Conservation (phyloP, 2,797 vertebrate species). For the Scleropages formosus region DNA sequence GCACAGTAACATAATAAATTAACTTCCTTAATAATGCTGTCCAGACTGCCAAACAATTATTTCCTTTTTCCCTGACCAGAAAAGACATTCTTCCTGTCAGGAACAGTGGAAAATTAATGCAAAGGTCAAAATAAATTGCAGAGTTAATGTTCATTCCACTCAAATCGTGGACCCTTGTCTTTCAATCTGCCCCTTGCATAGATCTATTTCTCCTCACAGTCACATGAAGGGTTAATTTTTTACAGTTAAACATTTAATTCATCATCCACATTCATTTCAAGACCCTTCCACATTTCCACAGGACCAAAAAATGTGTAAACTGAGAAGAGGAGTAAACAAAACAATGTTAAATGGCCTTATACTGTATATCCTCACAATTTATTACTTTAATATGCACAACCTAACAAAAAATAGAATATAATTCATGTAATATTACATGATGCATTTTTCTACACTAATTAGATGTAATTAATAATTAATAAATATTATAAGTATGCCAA, state of each 20-base stretch:
- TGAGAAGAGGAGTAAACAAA: conserved; percentile 41
- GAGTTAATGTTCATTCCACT: conserved; percentile 29
- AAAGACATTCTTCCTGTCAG: conserved; percentile 10
- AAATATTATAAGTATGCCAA: background rate
- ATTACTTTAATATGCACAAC: too few species aligned
- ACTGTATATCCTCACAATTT: too few species aligned
- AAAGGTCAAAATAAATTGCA: conserved; percentile 39
- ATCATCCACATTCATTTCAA: conserved; percentile 21
- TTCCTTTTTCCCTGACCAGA: conserved; percentile 29
- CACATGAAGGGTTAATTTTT: conserved; percentile 18
- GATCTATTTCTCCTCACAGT: conserved; percentile 21
- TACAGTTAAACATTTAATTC: conserved; percentile 17
- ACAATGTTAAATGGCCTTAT: conserved; percentile 32
- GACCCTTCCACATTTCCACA: conserved; percentile 39
- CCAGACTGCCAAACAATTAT: conserved; percentile 36
- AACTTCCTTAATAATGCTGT: conserved; percentile 37
- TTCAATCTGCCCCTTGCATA: background rate
- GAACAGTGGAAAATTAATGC: conserved; percentile 25
- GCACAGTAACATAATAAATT: conserved; percentile 40
- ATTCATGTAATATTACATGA: too few species aligned
- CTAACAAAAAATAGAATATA: too few species aligned
- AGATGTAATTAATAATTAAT: conserved; percentile 16
- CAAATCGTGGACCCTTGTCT: conserved; percentile 1
- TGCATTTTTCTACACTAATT: too few species aligned
- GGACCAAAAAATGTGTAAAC: conserved; percentile 34